Evolutionary conservation across 2,888 invertebrate species (phyloP).

Genomic region (Orchestes rusci): DNA sequence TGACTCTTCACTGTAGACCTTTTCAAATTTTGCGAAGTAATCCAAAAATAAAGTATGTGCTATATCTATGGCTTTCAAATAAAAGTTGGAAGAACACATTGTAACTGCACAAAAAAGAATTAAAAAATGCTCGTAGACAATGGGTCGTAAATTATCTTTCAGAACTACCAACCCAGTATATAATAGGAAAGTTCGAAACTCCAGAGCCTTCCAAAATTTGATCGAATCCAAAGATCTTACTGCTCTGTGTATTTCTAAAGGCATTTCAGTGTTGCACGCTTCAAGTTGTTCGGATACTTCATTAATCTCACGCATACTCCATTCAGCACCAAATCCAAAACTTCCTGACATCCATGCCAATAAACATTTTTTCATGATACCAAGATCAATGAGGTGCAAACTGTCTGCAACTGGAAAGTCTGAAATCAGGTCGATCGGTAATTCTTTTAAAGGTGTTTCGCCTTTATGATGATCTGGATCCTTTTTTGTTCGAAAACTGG

Average conservation of each 20-base stretch:
- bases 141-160: conserved; percentile 18
- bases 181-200: conserved; percentile 27
- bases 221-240: conserved; percentile 20
- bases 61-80: conserved; percentile 13
- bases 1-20: conserved; percentile 37
- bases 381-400: conserved; percentile 29
- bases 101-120: conserved; percentile 18
- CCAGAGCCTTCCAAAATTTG: conserved; percentile 21
- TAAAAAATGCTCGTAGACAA: conserved; percentile 18
- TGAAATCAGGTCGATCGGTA: conserved; percentile 29
- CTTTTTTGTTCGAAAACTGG: conserved; percentile 23
- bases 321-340: conserved; percentile 22
- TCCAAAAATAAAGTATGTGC: conserved; percentile 16
- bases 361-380: conserved; percentile 24
- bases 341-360: conserved; percentile 24
- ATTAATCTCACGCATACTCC: too few relatives aligned
- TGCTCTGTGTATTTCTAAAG: conserved; percentile 22
- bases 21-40: conserved; percentile 19
- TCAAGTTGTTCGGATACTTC: conserved; percentile 15
- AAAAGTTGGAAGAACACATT: conserved; percentile 14
- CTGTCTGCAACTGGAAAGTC: conserved; percentile 28
- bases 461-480: conserved; percentile 28
- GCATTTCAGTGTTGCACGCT: conserved; percentile 19
- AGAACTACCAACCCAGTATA: conserved; percentile 27
- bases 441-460: conserved; percentile 21